Evolutionary conservation across 2,888 invertebrate genomes (phyloP).

Genomic region (Ephialtes manifestator): DNA sequence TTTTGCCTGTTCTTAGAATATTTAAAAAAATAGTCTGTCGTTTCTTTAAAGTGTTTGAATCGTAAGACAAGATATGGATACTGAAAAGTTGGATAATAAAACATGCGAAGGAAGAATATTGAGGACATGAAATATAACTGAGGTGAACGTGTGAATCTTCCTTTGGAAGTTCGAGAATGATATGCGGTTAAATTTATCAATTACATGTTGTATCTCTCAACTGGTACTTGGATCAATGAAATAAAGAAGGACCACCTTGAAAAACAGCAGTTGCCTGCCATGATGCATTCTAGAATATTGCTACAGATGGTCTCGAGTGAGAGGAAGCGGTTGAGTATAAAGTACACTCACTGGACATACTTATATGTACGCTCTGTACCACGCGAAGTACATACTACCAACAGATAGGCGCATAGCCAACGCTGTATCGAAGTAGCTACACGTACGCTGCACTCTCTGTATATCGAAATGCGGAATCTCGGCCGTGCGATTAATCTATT

Average conservation of each 20-base stretch:
- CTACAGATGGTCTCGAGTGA: constrained; percentile 16
- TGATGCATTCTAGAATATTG: constrained; percentile 18
- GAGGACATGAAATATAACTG: constrained; percentile 17
- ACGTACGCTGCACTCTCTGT: not conserved
- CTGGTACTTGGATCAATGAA: constrained; percentile 6
- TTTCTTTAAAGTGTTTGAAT: constrained; percentile 37
- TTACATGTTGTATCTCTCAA: constrained; percentile 19
- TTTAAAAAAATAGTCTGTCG: constrained; percentile 18
- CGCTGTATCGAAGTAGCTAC: not conserved
- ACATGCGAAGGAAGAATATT: constrained; percentile 35
- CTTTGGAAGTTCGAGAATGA: not conserved
- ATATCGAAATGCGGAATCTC: constrained; percentile 62
- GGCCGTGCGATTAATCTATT: constrained; percentile 76
- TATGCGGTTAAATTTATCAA: constrained; percentile 31
- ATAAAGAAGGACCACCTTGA: constrained; percentile 2
- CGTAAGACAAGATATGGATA: constrained; percentile 42
- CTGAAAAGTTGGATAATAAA: constrained; percentile 45
- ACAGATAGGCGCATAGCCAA: constrained; percentile 26
- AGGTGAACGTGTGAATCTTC: constrained; percentile 34
- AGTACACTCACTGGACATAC: constrained; percentile 30
- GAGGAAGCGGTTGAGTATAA: constrained; percentile 44
- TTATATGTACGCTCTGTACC: constrained; percentile 4
- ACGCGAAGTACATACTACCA: not conserved
- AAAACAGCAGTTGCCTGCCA: not conserved
- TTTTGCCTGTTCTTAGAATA: too few species aligned